Evolutionary conservation across 1,140 invertebrate genomes (phyloP).

Genomic region (Drosophila seguyi): DNA sequence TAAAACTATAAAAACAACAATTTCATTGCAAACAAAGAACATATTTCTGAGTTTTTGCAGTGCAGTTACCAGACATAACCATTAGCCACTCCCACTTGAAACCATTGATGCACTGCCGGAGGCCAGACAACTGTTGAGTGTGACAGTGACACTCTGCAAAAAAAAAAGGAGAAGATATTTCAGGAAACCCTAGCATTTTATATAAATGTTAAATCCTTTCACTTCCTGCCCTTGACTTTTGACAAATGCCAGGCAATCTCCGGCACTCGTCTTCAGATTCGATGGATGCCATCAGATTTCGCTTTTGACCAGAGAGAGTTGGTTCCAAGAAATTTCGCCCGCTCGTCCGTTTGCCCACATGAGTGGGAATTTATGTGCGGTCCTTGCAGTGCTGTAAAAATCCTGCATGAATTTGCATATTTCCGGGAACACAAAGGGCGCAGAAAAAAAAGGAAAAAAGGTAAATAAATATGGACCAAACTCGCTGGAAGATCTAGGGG

Average conservation of each 20-base stretch:
- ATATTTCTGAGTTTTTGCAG: background rate
- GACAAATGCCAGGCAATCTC: slow-evolving; percentile 43
- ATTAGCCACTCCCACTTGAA: slow-evolving; percentile 1
- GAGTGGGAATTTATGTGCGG: slow-evolving; percentile 45
- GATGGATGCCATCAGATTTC: slow-evolving; percentile 24
- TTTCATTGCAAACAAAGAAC: background rate
- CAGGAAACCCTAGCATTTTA: slow-evolving; percentile 1
- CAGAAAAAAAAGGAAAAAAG: slow-evolving; percentile 15
- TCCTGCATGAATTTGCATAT: slow-evolving; percentile 58
- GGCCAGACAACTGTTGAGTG: slow-evolving; percentile 30
- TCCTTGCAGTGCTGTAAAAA: slow-evolving; percentile 39
- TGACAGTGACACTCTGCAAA: background rate
- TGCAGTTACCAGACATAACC: slow-evolving; percentile 9
- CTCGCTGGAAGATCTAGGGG: slow-evolving; percentile 25
- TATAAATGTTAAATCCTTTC: slow-evolving; percentile 19
- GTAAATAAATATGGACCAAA: slow-evolving; percentile 50
- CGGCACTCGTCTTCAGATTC: slow-evolving; percentile 16
- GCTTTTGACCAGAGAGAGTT: slow-evolving; percentile 27
- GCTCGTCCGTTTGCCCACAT: background rate
- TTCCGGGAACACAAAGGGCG: slow-evolving; percentile 30
- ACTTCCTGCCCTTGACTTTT: slow-evolving; percentile 45
- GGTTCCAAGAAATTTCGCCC: slow-evolving; percentile 9
- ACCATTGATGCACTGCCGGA: background rate
- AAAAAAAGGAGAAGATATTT: background rate
- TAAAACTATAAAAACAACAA: background rate